Base-by-base conservation (phyloP, 2,888 invertebrate species). In the Sinotaia quadrata region DNA sequence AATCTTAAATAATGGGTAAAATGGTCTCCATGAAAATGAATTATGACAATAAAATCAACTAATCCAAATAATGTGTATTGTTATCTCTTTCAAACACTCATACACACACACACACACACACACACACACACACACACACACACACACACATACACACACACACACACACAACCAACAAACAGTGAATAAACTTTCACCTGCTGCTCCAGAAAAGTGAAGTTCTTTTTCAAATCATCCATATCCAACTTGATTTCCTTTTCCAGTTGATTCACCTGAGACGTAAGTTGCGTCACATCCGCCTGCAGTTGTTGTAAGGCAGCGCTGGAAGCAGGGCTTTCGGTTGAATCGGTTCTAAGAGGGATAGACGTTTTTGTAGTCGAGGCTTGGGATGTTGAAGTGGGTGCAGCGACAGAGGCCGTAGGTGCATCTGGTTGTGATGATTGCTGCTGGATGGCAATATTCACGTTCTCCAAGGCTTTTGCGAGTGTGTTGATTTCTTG, bases 241-340 rank as follows among this genome's bases (percentile, higher is more conserved):
- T 18, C 18, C 12, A 15, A 21, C 12, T 47, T 24, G 47, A 47
- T 47, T 1, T 47, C 8, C 8, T 8, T 47, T 24, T 47, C 21
- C 0, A 21, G 2, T 24, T 47, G 47, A n/a, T 47, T 47, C 8
- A 47, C 12, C 47, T 47, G 47, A 24, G 47, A 47, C 4, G n/a
- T 2, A 24, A 47, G 12, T 18, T 47, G 2, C 8, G 47, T 2
- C 49, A 61, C 10, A 15, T 33, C 44, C 10, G 10, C 12, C 65
- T 56, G 56, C 33, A 65, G 49, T 36, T 61, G 33, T 27, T 5
- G 33, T 51, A 61, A 21, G 18, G 36, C 34, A 7, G 51, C 21
- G 34, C 31, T 15, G 5, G 34, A 33, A 4, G 60, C 5, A n/a
- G 47, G 8, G 49, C 41, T 41, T 29, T 21, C n/a, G n/a, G n/a